Evolutionary conservation across 92 coral and sea anemone species (phyloP), one percentile per base, ranked within the genome.

Genomic region (Hydrozoanthus gracilis): DNA sequence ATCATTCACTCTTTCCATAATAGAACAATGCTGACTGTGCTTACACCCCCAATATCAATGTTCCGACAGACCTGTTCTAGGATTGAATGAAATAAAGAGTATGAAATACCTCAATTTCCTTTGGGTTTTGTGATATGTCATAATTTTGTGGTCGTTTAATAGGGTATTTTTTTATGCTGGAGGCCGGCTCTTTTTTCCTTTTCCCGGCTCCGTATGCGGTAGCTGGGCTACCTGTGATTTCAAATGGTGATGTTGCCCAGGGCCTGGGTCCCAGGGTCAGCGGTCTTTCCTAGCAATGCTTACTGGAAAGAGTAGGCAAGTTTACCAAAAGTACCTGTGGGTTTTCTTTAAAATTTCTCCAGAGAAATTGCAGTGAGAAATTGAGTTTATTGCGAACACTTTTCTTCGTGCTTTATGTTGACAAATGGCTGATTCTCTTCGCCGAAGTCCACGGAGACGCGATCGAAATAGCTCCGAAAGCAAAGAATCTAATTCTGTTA

Each of bases 361-460:
- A 17, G 20, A 1, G 12, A 48, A 48, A 61, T 44, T 58, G 44
- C 3, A 64, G 45, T n/a, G 6, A 47, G 4, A 62, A 18, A 0
- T n/a, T 65, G 7, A 47, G 10, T 39, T 80, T 48, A 47, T 11
- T 46, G 74, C 7, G 18, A 62, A 65, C 3, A 16, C 8, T 1
- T 44, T 80, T 47, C 35, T 5, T 48, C 16, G 74, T 80, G 18
- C 72, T 80, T 65, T 10, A 64, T 18, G 85, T 65, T 50, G 49
- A 65, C 73, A 80, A 80, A 94, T 94, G 98, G 95, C 95, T 78
- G 92, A 92, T 39, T 87, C 88, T 60, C 60, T 86, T 82, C 91
- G 98, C 73, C 93, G 95, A 79, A 92, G 89, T 76, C 79, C 93
- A 78, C 91, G 94, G 76, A 77, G 86, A 88, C 97, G 65, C 85